phyloP scores from a whole-genome alignment of 1,140 invertebrate genomes.

The Pseudomyrmex gracilis region DNA sequence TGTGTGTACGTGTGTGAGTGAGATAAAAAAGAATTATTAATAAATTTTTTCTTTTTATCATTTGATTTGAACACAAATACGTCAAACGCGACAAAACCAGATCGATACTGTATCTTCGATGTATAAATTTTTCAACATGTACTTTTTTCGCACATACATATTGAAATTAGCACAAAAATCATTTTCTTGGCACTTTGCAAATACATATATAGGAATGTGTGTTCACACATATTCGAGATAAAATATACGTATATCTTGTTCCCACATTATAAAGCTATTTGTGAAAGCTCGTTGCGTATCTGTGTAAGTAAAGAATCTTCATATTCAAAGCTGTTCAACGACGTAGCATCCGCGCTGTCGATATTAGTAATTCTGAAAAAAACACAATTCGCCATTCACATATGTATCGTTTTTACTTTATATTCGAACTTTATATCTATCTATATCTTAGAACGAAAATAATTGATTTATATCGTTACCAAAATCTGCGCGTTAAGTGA shows the following conservation, averaged over 20 bases:
- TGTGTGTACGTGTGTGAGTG: too few species aligned
- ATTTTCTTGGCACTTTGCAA: slow-evolving; percentile 64
- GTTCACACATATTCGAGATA: slow-evolving; percentile 42
- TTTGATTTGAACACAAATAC: background rate
- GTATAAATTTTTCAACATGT: slow-evolving; percentile 27
- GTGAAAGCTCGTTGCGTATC: slow-evolving; percentile 83
- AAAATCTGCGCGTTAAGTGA: slow-evolving; percentile 73
- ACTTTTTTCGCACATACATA: slow-evolving; percentile 1
- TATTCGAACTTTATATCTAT: slow-evolving; percentile 11
- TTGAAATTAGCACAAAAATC: slow-evolving; percentile 26
- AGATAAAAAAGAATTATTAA: background rate
- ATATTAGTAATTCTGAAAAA: slow-evolving; percentile 77
- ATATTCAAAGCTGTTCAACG: slow-evolving; percentile 76
- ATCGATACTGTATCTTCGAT: slow-evolving; percentile 4
- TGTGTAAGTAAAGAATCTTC: slow-evolving; percentile 80
- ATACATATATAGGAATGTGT: slow-evolving; percentile 51
- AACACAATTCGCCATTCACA: background rate
- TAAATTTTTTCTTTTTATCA: slow-evolving; percentile 19
- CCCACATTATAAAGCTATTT: slow-evolving; percentile 80
- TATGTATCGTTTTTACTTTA: background rate
- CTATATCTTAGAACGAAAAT: slow-evolving; percentile 24
- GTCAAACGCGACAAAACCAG: slow-evolving; percentile 1
- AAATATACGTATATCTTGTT: slow-evolving; percentile 67
- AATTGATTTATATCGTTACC: slow-evolving; percentile 73
- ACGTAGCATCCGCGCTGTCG: slow-evolving; percentile 75